Evolutionary conservation across 2,797 vertebrate genomes (phyloP).

Genomic region (Spinus olivaceus): DNA sequence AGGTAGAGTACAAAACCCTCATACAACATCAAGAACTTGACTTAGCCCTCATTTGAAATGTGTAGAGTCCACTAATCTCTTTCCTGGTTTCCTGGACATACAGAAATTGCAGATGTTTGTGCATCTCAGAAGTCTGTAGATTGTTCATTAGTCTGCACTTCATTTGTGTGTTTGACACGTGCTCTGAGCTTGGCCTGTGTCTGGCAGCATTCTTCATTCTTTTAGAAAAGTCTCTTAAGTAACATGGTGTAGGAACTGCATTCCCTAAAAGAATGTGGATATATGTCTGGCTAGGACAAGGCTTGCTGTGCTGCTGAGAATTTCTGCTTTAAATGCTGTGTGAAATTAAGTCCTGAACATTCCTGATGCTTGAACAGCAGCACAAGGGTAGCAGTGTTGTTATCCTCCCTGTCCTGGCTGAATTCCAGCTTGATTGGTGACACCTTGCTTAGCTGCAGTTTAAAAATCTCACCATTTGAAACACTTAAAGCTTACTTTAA

Average conservation of each 20-base stretch:
- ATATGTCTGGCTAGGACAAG: neutral
- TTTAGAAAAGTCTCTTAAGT: neutral
- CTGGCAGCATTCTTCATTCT: neutral
- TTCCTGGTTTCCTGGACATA: neutral
- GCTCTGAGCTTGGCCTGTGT: neutral
- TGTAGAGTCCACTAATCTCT: conserved; percentile 24
- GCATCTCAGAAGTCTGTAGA: neutral
- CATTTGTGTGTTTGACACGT: neutral
- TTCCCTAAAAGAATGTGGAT: neutral
- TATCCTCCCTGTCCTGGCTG: neutral
- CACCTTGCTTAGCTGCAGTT: neutral
- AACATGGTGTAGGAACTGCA: neutral
- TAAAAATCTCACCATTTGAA: neutral
- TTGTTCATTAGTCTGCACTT: neutral
- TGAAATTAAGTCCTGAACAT: neutral
- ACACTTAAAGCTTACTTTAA: neutral
- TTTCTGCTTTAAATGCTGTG: neutral
- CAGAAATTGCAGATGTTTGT: neutral
- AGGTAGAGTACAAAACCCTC: conserved; percentile 22
- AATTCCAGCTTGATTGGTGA: neutral
- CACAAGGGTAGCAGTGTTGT: neutral
- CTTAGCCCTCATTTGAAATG: conserved; percentile 46
- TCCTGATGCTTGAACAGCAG: neutral
- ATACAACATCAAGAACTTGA: conserved; percentile 36
- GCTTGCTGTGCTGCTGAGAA: neutral